phyloP scores from a whole-genome alignment of 2,797 vertebrate species.

The Lophotriccus pileatus region DNA sequence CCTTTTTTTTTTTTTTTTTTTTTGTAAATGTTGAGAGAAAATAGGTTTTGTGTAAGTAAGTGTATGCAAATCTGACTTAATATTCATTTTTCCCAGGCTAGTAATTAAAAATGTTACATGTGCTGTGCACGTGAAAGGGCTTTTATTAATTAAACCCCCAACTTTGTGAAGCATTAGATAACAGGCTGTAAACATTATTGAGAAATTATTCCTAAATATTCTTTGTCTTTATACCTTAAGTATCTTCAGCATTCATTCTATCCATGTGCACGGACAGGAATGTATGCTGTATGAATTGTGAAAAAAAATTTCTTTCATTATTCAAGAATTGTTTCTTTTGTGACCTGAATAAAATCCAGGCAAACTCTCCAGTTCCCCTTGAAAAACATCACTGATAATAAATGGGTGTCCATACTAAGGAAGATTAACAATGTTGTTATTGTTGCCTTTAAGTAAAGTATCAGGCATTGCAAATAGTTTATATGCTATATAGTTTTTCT shows the following conservation, averaged over 20 bases:
- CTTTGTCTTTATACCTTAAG: neutral
- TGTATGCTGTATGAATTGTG: neutral
- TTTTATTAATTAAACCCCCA: neutral
- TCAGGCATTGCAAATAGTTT: neutral
- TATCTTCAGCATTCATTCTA: neutral
- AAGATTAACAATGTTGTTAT: neutral
- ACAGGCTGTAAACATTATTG: neutral
- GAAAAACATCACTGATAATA: neutral
- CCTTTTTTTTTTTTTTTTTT: too few species aligned
- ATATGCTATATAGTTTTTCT: neutral
- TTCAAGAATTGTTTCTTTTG: neutral
- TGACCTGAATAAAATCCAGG: neutral
- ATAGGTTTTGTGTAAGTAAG: neutral
- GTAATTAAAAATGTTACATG: neutral
- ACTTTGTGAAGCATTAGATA: neutral
- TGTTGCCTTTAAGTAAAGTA: neutral
- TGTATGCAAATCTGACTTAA: neutral
- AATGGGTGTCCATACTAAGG: neutral
- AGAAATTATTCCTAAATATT: neutral
- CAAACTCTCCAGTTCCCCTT: neutral
- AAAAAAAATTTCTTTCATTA: neutral
- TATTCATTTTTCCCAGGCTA: neutral
- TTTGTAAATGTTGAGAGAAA: neutral
- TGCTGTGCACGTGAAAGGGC: accelerated
- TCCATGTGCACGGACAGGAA: neutral